These are phyloP conservation scores for Zaprionus lachaisei DNA, from an alignment of 1,140 invertebrate genomes.

Conservation along the genomic window DNA sequence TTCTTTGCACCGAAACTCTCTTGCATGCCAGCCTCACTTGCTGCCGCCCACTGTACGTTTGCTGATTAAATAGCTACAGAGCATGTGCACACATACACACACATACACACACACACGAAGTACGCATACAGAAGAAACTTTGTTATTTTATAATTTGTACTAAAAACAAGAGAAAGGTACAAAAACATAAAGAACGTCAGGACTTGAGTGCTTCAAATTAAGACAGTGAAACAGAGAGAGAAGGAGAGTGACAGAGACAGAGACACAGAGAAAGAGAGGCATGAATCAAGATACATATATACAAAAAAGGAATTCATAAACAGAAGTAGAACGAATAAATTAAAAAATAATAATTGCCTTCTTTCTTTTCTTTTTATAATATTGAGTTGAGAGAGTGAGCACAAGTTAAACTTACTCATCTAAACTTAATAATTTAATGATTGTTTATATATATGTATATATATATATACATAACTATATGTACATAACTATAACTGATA, in stretches of 20 bases:
- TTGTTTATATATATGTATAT: no score
- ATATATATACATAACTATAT: no score
- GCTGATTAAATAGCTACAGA: background rate
- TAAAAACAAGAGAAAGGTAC: background rate
- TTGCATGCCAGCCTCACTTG: background rate
- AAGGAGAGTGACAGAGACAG: background rate
- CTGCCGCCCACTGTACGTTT: background rate
- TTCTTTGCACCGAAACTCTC: background rate
- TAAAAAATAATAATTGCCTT: no score
- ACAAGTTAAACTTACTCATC: background rate
- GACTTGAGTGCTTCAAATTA: background rate
- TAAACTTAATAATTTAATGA: background rate
- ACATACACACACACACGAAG: background rate
- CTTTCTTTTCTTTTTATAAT: no score
- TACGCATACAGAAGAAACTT: background rate
- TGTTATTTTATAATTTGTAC: conserved; percentile 2
- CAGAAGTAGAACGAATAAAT: background rate
- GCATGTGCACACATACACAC: background rate
- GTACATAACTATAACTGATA: no score
- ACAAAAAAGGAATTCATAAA: background rate
- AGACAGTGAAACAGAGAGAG: background rate
- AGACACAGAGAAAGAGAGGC: background rate
- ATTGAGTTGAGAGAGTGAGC: no score
- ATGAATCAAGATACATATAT: background rate
- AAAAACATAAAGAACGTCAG: background rate